These are phyloP conservation scores for Anagrus nilaparvatae DNA, from an alignment of 1,140 invertebrate species.

Conservation along the genomic window DNA sequence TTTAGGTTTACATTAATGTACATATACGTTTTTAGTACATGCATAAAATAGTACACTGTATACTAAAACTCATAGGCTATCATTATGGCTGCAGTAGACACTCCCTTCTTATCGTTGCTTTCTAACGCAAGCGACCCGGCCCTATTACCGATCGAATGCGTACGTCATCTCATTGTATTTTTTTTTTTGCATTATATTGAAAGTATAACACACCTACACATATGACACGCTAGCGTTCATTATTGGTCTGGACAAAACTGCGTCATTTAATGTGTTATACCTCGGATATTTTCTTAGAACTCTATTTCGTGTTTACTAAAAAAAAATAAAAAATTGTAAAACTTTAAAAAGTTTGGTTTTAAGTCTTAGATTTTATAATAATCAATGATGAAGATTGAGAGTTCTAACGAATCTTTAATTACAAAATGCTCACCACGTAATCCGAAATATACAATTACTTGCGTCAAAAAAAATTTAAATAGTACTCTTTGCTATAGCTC, in stretches of 20 bases:
- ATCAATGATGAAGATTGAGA: no score
- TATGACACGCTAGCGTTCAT: conserved; percentile 5
- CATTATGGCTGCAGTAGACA: conserved; percentile 38
- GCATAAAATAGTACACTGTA: conserved; percentile 20
- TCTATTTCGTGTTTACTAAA: no score
- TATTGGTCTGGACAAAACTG: not conserved
- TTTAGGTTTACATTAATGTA: no score
- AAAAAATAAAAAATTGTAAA: no score
- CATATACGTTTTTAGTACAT: not conserved
- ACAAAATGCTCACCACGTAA: no score
- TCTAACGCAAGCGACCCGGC: conserved; percentile 28
- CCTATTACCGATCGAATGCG: conserved; percentile 14
- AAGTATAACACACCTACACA: conserved; percentile 15
- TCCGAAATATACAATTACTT: no score
- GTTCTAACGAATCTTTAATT: no score
- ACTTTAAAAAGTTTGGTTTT: no score
- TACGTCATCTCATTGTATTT: conserved; percentile 39
- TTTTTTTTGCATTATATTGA: conserved; percentile 31
- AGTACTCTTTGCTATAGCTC: no score
- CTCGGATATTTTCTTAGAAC: no score
- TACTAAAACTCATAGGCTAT: conserved; percentile 34
- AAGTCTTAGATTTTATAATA: no score
- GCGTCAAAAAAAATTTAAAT: no score
- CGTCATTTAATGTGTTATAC: conserved; percentile 5
- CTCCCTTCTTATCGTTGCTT: conserved; percentile 40